Base-by-base conservation (phyloP, 2,888 invertebrate species). In the Phasia obesa region DNA sequence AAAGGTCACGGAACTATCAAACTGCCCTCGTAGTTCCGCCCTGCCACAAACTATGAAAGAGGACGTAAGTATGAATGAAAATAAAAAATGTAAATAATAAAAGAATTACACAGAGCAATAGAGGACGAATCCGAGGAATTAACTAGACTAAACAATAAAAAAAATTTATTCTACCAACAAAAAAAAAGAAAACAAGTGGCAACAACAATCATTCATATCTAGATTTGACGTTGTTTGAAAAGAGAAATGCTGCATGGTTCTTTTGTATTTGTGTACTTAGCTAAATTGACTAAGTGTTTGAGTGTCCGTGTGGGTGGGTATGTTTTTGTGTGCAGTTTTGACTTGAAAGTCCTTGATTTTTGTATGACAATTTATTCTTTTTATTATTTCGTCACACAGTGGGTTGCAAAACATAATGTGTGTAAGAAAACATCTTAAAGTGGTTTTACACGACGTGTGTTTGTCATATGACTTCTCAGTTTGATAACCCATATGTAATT, bases 291-390 rank as follows among this genome's bases (percentile, higher is more conserved):
- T 62, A 35, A 55, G 53, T 67, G 59, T 13, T 53, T 23, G n/a
- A n/a, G n/a, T n/a, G n/a, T 44, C 55, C 2, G 51, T 44, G 19
- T 53, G 73, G 17, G 49, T 49, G 62, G 19, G 74, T 27, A 19
- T 60, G 60, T 15, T n/a, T n/a, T 55, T 76, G 76, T 69, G 44
- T 67, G 73, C 77, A 59, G 74, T 65, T 82, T 67, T 49, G 31
- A 55, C 42, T 67, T 15, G 67, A 55, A 60, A 79, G 79, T 83
- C 83, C 83, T 83, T 83, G 79, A 79, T 71, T 71, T 77, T 62
- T 62, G 27, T 60, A 42, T 55, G 53, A 69, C 59, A 65, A 7
- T 76, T 71, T 59, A 3, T 65, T 59, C 38, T 44, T 70, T 51
- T 23, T 15, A 31, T 49, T 59, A 62, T 59, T 31, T 25, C 27